Percentiles rank a stretch among this genome's conserved stretches.
These are phyloP conservation scores for Aphidius gifuensis DNA, from an alignment of 1,140 invertebrate species.

Conservation along the genomic window DNA sequence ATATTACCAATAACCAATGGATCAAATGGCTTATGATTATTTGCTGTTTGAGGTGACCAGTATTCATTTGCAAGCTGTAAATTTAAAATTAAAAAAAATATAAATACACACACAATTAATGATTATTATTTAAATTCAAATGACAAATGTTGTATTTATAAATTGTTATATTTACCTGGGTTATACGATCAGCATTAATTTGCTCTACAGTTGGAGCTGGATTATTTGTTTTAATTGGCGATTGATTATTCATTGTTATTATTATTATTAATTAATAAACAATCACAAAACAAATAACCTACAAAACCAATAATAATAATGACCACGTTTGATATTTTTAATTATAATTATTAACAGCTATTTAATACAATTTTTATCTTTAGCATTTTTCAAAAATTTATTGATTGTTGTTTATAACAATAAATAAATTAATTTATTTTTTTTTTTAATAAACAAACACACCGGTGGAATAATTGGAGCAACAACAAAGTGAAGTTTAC, in stretches of 20 bases:
- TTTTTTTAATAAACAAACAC: too few species aligned
- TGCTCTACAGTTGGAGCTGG: slow-evolving; percentile 75
- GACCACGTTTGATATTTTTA: too few species aligned
- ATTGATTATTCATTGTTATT: slow-evolving; percentile 38
- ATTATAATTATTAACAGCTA: too few species aligned
- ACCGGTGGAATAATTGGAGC: too few species aligned
- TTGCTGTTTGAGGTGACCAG: slow-evolving; percentile 78
- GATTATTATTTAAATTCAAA: background rate
- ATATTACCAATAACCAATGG: slow-evolving; percentile 75
- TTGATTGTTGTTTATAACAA: too few species aligned
- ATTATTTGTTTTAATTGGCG: slow-evolving; percentile 56
- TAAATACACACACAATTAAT: slow-evolving; percentile 1
- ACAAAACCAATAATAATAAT: too few species aligned
- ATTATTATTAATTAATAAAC: too few species aligned
- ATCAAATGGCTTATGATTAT: slow-evolving; percentile 69
- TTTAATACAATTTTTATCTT: too few species aligned
- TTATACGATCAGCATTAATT: slow-evolving; percentile 78
- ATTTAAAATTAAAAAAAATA: slow-evolving; percentile 23
- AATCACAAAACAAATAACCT: too few species aligned
- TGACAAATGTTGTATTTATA: background rate
- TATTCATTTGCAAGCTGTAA: slow-evolving; percentile 80
- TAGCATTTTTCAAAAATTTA: too few species aligned
- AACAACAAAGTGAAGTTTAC: too few species aligned
- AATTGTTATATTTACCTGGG: slow-evolving; percentile 59
- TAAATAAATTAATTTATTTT: too few species aligned